Percentiles rank a stretch among this genome's conserved stretches.
phyloP scores from a whole-genome alignment of 2,888 invertebrate genomes.

The Dasypogon diadema region DNA sequence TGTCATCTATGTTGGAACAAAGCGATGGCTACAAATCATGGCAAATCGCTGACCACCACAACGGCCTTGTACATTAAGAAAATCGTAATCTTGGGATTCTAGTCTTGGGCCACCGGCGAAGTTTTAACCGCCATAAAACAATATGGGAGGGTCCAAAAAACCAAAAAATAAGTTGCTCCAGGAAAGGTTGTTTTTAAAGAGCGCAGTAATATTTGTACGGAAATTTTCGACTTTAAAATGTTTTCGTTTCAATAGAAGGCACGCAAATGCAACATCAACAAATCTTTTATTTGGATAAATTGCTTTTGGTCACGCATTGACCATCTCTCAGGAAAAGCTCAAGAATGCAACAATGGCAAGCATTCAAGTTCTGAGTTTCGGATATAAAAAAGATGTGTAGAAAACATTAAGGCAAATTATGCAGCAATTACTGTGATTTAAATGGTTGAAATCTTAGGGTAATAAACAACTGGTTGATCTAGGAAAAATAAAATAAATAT shows the following conservation, averaged over 20 bases:
- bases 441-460: no score
- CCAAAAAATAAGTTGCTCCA: background rate
- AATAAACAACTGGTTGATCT: no score
- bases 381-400: no score
- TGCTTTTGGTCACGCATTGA: background rate
- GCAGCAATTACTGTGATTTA: no score
- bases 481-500: no score
- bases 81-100: conserved; percentile 13
- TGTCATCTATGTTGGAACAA: conserved; percentile 14
- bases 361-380: background rate
- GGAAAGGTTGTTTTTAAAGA: background rate
- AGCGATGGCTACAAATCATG: conserved; percentile 22
- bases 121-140: conserved; percentile 12
- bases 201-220: background rate
- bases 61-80: conserved; percentile 27
- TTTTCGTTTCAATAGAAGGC: background rate
- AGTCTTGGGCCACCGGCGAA: conserved; percentile 20
- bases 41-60: conserved; percentile 23
- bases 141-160: conserved; percentile 1
- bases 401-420: no score
- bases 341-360: background rate
- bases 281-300: background rate
- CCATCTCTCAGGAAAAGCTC: background rate
- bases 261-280: background rate
- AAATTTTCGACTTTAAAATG: background rate